Evolutionary conservation across 2,888 invertebrate species (phyloP).

Genomic region (Drosophila monieri): DNA sequence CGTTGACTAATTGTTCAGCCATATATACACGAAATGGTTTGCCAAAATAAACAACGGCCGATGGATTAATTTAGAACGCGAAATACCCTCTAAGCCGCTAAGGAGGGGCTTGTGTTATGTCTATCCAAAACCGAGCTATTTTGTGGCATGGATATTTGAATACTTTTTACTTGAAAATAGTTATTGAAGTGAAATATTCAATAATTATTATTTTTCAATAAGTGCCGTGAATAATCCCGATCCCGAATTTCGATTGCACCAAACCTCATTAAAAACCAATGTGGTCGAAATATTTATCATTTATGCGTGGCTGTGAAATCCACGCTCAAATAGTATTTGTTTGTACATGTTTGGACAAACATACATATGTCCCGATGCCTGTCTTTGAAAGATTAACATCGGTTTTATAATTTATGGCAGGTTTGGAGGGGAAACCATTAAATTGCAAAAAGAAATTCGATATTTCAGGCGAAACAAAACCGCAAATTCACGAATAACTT

Average conservation of each 20-base stretch:
- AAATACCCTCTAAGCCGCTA: slow-evolving; percentile 24
- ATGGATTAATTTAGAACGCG: slow-evolving; percentile 23
- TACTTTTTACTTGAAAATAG: not conserved
- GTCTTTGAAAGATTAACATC: slow-evolving; percentile 61
- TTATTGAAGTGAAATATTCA: not conserved
- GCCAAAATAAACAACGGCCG: slow-evolving; percentile 34
- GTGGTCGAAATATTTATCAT: slow-evolving; percentile 76
- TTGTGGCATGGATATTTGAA: not conserved
- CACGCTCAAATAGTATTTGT: slow-evolving; percentile 25
- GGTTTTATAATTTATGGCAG: slow-evolving; percentile 70
- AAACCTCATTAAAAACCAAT: slow-evolving; percentile 75
- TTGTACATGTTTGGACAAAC: slow-evolving; percentile 36
- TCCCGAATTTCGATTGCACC: slow-evolving; percentile 16
- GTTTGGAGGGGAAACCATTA: slow-evolving; percentile 15
- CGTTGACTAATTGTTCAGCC: slow-evolving; percentile 65
- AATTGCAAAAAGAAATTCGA: slow-evolving; percentile 45
- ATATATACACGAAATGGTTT: slow-evolving; percentile 40
- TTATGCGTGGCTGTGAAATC: slow-evolving; percentile 23
- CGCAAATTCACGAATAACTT: slow-evolving; percentile 55
- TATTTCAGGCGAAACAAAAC: slow-evolving; percentile 46
- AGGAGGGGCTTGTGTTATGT: not conserved
- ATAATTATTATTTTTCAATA: slow-evolving; percentile 8
- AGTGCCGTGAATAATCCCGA: slow-evolving; percentile 19
- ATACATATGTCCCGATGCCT: slow-evolving; percentile 41
- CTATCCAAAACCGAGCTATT: not conserved